Evolutionary conservation across 2,888 invertebrate genomes (phyloP).

Genomic region (Diloba caeruleocephala): DNA sequence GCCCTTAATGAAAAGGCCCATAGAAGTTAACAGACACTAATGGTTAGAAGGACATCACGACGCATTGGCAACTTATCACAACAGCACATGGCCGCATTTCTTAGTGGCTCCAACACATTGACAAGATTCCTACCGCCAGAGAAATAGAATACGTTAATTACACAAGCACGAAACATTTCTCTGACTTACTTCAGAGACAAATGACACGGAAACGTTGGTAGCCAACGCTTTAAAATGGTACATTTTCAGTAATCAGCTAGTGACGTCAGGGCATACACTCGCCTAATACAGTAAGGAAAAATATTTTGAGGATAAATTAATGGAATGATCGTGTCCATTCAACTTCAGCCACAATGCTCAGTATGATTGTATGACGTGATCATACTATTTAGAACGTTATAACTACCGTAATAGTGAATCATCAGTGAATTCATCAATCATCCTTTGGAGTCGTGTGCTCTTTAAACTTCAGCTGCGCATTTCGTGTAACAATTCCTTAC

Average conservation of each 20-base stretch:
- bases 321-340: constrained; percentile 37
- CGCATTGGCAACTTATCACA: background rate
- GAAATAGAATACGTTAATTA: background rate
- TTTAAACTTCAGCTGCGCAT: constrained; percentile 15
- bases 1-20: too few species aligned
- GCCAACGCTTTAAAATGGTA: too few species aligned
- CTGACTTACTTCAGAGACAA: background rate
- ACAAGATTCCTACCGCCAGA: background rate
- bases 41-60: too few species aligned
- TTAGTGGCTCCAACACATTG: background rate
- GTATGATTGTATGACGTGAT: constrained; percentile 51
- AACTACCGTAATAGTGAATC: constrained; percentile 57
- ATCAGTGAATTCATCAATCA: constrained; percentile 65
- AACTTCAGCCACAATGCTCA: constrained; percentile 27
- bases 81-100: background rate
- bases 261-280: constrained; percentile 28
- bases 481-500: too few species aligned
- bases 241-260: constrained; percentile 10
- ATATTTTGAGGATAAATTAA: constrained; percentile 46
- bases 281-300: constrained; percentile 43
- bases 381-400: constrained; percentile 52
- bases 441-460: constrained; percentile 30
- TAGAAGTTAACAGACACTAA: too few species aligned
- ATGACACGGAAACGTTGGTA: too few species aligned
- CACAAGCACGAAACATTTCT: background rate